A percentile compares a stretch with the other conserved stretches of the same genome.
Evolutionary conservation across 2,113 vertebrate species (phyloP).

Genomic region (Rhinopomastus cyanomelas): DNA sequence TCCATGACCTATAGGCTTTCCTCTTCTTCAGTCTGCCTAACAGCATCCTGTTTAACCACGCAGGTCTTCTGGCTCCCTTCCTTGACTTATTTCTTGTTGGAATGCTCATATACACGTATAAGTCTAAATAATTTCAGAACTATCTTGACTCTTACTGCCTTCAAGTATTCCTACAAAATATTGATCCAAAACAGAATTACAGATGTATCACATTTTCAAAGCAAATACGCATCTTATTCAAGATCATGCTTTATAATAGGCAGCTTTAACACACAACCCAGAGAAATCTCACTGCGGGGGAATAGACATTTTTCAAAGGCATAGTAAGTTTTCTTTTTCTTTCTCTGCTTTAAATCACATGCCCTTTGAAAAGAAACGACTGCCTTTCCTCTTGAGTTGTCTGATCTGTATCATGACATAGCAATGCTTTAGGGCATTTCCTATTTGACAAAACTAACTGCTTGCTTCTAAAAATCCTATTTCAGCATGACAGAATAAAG

Average conservation of each 20-base stretch:
- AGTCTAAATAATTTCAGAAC: not conserved
- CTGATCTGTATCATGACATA: not conserved
- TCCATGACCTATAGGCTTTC: too few species aligned
- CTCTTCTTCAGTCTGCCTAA: too few species aligned
- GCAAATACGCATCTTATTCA: not conserved
- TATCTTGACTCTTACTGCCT: not conserved
- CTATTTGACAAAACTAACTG: slow-evolving; percentile 18
- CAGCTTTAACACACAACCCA: not conserved
- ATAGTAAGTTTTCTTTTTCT: not conserved
- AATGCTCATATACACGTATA: too few species aligned
- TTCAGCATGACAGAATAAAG: not conserved
- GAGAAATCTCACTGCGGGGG: not conserved
- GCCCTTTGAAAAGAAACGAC: not conserved
- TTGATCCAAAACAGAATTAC: slow-evolving; percentile 2
- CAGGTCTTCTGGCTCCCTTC: too few species aligned
- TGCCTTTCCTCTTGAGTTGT: not conserved
- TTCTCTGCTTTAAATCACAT: slow-evolving; percentile 1
- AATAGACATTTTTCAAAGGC: slow-evolving; percentile 15
- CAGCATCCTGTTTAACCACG: too few species aligned
- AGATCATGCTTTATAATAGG: not conserved
- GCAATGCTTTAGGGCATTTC: slow-evolving; percentile 13
- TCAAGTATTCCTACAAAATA: not conserved
- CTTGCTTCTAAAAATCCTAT: not conserved
- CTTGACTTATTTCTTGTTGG: too few species aligned
- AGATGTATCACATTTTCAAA: slow-evolving; percentile 8